Conservation (phyloP, 1,140 invertebrate genomes). For the Eubasilissa regina region DNA sequence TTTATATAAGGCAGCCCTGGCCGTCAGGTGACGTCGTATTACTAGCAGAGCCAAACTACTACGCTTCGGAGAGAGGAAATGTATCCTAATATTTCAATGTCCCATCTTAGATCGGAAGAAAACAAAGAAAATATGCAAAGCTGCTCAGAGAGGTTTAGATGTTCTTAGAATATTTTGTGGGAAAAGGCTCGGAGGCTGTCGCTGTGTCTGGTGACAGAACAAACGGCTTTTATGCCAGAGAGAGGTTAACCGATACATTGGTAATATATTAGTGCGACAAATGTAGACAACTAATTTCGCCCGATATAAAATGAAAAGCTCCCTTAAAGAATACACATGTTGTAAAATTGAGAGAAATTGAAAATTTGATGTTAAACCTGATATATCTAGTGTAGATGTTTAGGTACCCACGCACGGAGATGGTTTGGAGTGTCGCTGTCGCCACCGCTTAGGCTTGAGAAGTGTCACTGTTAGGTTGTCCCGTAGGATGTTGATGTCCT, state of each 20-base stretch:
- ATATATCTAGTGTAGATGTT: constrained; percentile 16
- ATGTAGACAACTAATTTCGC: too few relatives aligned
- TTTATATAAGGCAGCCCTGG: constrained; percentile 80
- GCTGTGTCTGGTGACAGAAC: too few relatives aligned
- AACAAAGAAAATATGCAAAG: constrained; percentile 25
- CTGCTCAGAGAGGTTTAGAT: constrained; percentile 11
- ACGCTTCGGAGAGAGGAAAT: background rate
- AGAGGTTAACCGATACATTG: too few relatives aligned
- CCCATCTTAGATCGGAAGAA: constrained; percentile 1
- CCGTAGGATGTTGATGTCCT: background rate
- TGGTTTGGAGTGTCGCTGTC: background rate
- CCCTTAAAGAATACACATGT: background rate
- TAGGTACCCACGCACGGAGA: background rate
- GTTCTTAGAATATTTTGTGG: constrained; percentile 4
- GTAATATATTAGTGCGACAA: too few relatives aligned
- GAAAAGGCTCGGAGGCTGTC: too few relatives aligned
- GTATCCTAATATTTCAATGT: constrained; percentile 19
- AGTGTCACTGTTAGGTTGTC: background rate
- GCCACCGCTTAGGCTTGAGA: background rate
- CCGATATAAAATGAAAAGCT: background rate
- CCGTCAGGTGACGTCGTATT: constrained; percentile 30
- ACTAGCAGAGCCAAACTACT: background rate
- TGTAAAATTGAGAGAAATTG: background rate
- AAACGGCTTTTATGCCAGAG: too few relatives aligned
- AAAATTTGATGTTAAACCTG: constrained; percentile 12